phyloP scores from a whole-genome alignment of 1,140 invertebrate genomes.

The Colletes latitarsis region DNA sequence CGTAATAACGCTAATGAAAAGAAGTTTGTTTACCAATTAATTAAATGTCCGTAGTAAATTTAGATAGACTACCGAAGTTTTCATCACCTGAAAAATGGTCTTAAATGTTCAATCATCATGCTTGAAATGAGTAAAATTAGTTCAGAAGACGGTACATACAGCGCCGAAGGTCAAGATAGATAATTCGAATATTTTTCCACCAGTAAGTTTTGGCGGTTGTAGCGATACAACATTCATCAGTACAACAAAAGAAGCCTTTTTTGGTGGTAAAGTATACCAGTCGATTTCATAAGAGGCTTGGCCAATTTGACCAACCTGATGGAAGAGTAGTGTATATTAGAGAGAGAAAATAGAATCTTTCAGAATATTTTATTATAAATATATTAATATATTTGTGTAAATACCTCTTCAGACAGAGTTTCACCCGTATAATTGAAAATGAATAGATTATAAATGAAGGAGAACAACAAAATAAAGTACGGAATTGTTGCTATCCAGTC shows the following conservation, averaged over 20 bases:
- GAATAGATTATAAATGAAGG: too few relatives aligned
- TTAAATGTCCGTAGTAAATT: slow-evolving; percentile 51
- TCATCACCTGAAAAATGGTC: slow-evolving; percentile 33
- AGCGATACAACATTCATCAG: slow-evolving; percentile 28
- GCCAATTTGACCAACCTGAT: slow-evolving; percentile 21
- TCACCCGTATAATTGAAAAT: too few relatives aligned
- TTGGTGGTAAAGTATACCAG: neutral
- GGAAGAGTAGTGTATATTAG: neutral
- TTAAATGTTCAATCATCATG: neutral
- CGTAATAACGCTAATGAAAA: neutral
- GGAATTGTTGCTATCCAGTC: too few relatives aligned
- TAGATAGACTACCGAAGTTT: slow-evolving; percentile 41
- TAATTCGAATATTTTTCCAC: slow-evolving; percentile 35
- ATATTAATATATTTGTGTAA: too few relatives aligned
- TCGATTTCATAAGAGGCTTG: slow-evolving; percentile 1
- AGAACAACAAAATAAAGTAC: too few relatives aligned
- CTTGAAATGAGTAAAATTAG: neutral
- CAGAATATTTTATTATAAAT: too few relatives aligned
- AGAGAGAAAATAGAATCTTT: too few relatives aligned
- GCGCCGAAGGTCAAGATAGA: slow-evolving; percentile 21
- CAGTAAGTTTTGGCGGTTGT: slow-evolving; percentile 24
- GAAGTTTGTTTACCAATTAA: neutral
- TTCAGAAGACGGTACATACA: slow-evolving; percentile 19
- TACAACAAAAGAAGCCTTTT: neutral
- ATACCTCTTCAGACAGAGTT: too few relatives aligned